Conservation (phyloP, 1,140 invertebrate species). For the Drosophila pectinifera region DNA sequence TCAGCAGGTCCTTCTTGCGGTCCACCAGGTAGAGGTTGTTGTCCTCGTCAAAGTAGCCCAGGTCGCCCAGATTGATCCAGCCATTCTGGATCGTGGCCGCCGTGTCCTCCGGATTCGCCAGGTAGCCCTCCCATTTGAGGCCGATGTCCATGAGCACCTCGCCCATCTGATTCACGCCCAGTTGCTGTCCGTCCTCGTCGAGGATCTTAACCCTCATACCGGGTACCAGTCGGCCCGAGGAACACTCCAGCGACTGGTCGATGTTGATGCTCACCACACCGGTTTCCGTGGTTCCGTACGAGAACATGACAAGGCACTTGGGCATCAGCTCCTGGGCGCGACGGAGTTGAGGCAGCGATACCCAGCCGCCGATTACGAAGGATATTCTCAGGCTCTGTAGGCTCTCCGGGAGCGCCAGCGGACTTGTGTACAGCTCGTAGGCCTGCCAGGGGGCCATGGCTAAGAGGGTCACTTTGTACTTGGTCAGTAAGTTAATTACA, state of each 20-base stretch:
- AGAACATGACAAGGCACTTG: conserved; percentile 28
- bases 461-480: conserved; percentile 43
- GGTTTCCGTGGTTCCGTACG: conserved; percentile 65
- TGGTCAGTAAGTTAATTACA: conserved; percentile 10
- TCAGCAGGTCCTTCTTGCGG: conserved; percentile 88
- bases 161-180: conserved; percentile 50
- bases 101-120: conserved; percentile 54
- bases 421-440: conserved; percentile 56
- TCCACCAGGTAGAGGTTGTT: conserved; percentile 87
- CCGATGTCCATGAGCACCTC: conserved; percentile 63
- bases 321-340: conserved; percentile 38
- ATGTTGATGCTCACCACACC: conserved; percentile 38
- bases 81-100: conserved; percentile 56
- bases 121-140: conserved; percentile 62
- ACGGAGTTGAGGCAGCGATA: conserved; percentile 33
- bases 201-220: conserved; percentile 74
- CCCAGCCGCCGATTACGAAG: conserved; percentile 52
- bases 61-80: conserved; percentile 89
- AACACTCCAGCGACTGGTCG: conserved; percentile 37
- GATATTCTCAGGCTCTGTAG: conserved; percentile 14
- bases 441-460: conserved; percentile 62
- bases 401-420: conserved; percentile 31
- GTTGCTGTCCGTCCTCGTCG: conserved; percentile 55
- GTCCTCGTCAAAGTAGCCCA: conserved; percentile 87
- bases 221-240: conserved; percentile 48